phyloP scores from a whole-genome alignment of 1,140 invertebrate genomes.

The Pseudomyrmex flavicornis region DNA sequence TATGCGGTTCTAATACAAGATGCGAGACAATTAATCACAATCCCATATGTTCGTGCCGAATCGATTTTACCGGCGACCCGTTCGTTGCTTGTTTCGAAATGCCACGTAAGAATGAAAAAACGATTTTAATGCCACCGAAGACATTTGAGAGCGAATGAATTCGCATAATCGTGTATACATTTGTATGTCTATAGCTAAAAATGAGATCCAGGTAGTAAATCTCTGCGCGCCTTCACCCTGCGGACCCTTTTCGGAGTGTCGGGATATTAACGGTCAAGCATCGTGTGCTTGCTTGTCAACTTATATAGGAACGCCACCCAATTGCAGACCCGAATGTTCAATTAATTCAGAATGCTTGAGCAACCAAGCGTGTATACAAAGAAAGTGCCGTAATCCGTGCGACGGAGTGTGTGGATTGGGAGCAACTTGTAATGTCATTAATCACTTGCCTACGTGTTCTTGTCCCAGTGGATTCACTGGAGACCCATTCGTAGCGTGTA shows the following conservation, averaged over 20 bases:
- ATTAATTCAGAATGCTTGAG: conserved; percentile 89
- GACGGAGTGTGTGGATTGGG: conserved; percentile 86
- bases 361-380: conserved; percentile 88
- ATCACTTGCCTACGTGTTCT: conserved; percentile 86
- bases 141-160: background rate
- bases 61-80: conserved; percentile 86
- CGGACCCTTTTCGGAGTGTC: conserved; percentile 84
- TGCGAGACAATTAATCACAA: conserved; percentile 87
- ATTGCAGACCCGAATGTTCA: conserved; percentile 89
- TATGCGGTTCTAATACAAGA: conserved; percentile 84
- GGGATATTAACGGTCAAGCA: conserved; percentile 77
- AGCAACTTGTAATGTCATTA: conserved; percentile 86
- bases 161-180: background rate
- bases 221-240: conserved; percentile 86
- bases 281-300: conserved; percentile 88
- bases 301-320: conserved; percentile 87
- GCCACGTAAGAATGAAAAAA: conserved; percentile 79
- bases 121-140: conserved; percentile 12
- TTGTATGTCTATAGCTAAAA: conserved; percentile 32
- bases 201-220: conserved; percentile 67
- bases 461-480: conserved; percentile 85
- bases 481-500: conserved; percentile 86
- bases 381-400: conserved; percentile 86
- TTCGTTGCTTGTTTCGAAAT: conserved; percentile 85
- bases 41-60: conserved; percentile 86